Conservation (phyloP, 1,140 invertebrate species). For the Cyrtorhinus lividipennis region DNA sequence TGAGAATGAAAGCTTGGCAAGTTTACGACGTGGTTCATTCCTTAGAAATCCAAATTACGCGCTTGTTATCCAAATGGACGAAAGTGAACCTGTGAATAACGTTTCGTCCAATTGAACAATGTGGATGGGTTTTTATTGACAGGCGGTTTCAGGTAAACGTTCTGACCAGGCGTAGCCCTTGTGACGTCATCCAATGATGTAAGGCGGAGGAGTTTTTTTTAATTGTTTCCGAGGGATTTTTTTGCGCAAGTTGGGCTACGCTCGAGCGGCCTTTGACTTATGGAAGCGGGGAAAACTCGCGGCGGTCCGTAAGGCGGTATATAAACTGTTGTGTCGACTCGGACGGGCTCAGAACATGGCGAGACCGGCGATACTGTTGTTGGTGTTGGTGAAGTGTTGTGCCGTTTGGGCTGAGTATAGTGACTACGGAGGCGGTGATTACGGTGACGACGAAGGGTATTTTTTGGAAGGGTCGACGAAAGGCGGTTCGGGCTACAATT, state of each 20-base stretch:
- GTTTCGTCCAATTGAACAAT: too few relatives aligned
- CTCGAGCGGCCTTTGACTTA: neutral
- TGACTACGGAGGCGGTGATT: neutral
- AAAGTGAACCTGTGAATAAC: too few relatives aligned
- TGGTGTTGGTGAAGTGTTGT: neutral
- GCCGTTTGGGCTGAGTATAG: neutral
- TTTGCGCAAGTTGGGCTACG: neutral
- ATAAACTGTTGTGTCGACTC: too few relatives aligned
- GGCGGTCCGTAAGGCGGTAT: neutral
- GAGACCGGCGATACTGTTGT: neutral
- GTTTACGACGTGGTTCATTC: too few relatives aligned
- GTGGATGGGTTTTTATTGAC: too few relatives aligned
- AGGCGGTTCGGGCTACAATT: neutral
- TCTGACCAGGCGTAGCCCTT: too few relatives aligned
- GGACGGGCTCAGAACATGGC: neutral
- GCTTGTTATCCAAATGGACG: too few relatives aligned
- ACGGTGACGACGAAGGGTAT: slow-evolving; percentile 6
- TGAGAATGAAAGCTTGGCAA: too few relatives aligned
- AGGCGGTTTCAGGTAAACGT: too few relatives aligned
- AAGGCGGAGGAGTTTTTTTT: neutral
- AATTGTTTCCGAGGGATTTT: neutral
- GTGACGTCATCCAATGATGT: too few relatives aligned
- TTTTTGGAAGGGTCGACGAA: neutral
- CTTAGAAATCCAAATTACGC: too few relatives aligned
- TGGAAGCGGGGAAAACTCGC: neutral